phyloP scores from a whole-genome alignment of 2,888 invertebrate species.

The Drosophila algonquin region DNA sequence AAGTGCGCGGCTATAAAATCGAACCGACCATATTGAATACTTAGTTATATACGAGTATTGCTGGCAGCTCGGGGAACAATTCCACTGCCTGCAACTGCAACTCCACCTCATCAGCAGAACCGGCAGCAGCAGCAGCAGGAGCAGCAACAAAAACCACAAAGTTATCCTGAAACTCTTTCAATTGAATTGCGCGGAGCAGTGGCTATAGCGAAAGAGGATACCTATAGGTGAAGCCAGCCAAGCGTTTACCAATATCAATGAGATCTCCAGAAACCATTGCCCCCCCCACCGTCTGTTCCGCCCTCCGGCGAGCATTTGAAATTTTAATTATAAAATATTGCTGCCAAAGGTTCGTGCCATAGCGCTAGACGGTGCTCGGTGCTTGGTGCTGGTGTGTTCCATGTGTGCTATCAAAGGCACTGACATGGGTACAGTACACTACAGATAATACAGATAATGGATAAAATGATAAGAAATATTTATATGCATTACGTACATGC shows the following conservation, averaged over 20 bases:
- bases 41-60: conserved; percentile 27
- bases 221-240: conserved; percentile 15
- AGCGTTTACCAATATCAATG: conserved; percentile 43
- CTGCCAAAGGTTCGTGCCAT: conserved; percentile 46
- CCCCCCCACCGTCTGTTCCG: neutral
- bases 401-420: conserved; percentile 40
- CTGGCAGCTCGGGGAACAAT: conserved; percentile 17
- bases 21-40: conserved; percentile 49
- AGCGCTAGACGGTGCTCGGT: conserved; percentile 17
- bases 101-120: conserved; percentile 4
- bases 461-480: no score
- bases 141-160: conserved; percentile 8
- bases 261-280: conserved; percentile 37
- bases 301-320: conserved; percentile 48
- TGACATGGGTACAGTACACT: conserved; percentile 22
- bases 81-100: neutral
- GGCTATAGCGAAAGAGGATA: conserved; percentile 3
- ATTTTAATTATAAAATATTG: conserved; percentile 61
- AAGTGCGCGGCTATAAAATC: conserved; percentile 49
- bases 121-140: conserved; percentile 11
- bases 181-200: conserved; percentile 22
- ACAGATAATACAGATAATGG: neutral
- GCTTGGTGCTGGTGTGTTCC: conserved; percentile 23
- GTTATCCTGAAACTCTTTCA: conserved; percentile 11
- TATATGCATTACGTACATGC: no score